phyloP scores from a whole-genome alignment of 37 sponge, comb jelly and placozoan species.

The Spongilla lacustris region DNA sequence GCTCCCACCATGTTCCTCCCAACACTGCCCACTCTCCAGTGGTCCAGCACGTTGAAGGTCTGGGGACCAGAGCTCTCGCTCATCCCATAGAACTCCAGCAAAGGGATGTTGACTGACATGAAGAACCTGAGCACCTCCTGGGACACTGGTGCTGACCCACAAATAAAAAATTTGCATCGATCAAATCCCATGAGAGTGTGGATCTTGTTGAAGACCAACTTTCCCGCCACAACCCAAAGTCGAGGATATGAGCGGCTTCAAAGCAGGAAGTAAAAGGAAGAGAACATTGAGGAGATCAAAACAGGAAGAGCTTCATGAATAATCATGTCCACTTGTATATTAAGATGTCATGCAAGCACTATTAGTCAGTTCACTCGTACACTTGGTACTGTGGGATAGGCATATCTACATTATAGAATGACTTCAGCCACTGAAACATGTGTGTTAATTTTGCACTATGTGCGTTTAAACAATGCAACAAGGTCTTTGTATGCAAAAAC shows the following conservation, averaged over 20 bases:
- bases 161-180: conserved; percentile 32
- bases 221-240: conserved; percentile 66
- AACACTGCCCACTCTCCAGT: conserved; percentile 80
- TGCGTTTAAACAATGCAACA: too few relatives aligned
- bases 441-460: too few relatives aligned
- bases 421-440: too few relatives aligned
- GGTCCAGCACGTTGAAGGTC: conserved; percentile 44
- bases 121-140: conserved; percentile 78
- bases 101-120: conserved; percentile 84
- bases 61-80: neutral
- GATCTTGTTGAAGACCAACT: conserved; percentile 68
- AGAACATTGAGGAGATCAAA: too few relatives aligned
- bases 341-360: too few relatives aligned
- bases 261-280: neutral
- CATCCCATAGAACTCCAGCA: conserved; percentile 88
- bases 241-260: conserved; percentile 49
- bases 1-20: conserved; percentile 69
- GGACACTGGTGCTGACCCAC: conserved; percentile 31
- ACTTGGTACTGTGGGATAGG: too few relatives aligned
- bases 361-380: too few relatives aligned
- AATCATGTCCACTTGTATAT: too few relatives aligned
- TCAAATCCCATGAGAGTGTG: conserved; percentile 56
- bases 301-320: too few relatives aligned
- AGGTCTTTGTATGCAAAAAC: too few relatives aligned
- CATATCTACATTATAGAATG: too few relatives aligned